Evolutionary conservation across 2,888 invertebrate genomes (phyloP), one percentile per base, ranked within the genome.

Genomic region (Drosophila prolongata): DNA sequence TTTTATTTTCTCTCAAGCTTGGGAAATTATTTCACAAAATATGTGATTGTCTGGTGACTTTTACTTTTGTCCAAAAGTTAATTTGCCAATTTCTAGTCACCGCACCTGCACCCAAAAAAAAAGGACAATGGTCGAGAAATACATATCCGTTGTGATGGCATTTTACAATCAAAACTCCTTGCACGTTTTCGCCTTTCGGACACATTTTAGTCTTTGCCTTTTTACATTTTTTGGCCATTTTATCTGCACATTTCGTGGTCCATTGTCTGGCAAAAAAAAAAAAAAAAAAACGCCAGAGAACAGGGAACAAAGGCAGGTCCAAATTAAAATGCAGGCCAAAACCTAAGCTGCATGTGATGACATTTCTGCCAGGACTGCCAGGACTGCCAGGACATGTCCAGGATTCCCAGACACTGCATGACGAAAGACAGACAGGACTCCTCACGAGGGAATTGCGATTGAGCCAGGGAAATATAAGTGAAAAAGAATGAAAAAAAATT

Each of bases 301-400:
- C 27, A 19, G 42, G 13, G 35, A 50, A 61, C 34, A 14, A 40
- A 10, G 35, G 27, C 10, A 46, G 35, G 47, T 9, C 49, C 14
- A 59, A 77, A 79, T 79, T 68, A 67, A 80, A 80, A 75, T 78
- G 77, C 78, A 77, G 46, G 74, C 52, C 66, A 65, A 69, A 77
- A 55, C 52, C 67, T 44, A 53, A 59, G 67, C 60, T 66, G 67
- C 58, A 67, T 62, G 46, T 64, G 66, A 49, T 54, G 65, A 56
- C 49, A 35, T 49, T 27, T 27, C 35, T 35, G 35, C 1, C 58
- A 50, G 71, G 58, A 38, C 35, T 35, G 35, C 1, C 58, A 50
- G 71, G 58, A 38, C 60, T 30, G 30, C 30, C 49, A 47, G 71
- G 58, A 38, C 60, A 62, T 64, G 59, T 43, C 50, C 60, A 43